These are phyloP conservation scores for Calephelis nemesis DNA, from an alignment of 1,140 invertebrate species.

Conservation along the genomic window DNA sequence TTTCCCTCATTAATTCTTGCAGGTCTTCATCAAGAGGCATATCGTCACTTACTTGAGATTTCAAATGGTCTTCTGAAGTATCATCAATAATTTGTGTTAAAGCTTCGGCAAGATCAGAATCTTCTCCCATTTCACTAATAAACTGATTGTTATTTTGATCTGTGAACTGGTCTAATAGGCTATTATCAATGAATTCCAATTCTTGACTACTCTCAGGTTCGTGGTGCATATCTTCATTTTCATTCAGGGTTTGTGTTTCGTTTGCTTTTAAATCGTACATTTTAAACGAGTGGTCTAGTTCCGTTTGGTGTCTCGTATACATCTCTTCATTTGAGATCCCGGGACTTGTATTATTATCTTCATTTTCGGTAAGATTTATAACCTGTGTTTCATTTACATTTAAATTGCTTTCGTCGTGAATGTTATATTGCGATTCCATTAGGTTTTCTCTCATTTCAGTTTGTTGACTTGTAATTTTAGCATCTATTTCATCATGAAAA, in stretches of 20 bases:
- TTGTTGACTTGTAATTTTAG: background rate
- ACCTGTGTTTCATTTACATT: no score
- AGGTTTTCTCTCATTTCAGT: background rate
- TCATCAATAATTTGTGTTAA: conserved; percentile 49
- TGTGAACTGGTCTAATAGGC: background rate
- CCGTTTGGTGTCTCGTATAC: no score
- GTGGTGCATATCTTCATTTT: background rate
- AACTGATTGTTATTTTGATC: conserved; percentile 4
- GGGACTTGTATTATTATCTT: no score
- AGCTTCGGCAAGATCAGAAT: conserved; percentile 49
- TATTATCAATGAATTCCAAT: background rate
- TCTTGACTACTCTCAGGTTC: background rate
- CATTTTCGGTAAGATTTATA: no score
- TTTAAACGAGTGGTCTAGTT: no score
- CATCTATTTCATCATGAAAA: background rate
- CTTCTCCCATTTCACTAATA: conserved; percentile 22
- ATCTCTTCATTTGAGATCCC: no score
- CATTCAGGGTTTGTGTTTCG: background rate
- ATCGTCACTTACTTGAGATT: conserved; percentile 28
- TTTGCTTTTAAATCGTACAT: background rate
- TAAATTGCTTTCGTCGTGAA: background rate
- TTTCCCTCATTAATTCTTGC: conserved; percentile 51
- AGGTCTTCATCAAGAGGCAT: conserved; percentile 41
- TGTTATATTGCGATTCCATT: background rate
- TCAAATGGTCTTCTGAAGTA: conserved; percentile 19